Conservation (phyloP, 2,113 vertebrate species). For the Corythornis vintsioides region DNA sequence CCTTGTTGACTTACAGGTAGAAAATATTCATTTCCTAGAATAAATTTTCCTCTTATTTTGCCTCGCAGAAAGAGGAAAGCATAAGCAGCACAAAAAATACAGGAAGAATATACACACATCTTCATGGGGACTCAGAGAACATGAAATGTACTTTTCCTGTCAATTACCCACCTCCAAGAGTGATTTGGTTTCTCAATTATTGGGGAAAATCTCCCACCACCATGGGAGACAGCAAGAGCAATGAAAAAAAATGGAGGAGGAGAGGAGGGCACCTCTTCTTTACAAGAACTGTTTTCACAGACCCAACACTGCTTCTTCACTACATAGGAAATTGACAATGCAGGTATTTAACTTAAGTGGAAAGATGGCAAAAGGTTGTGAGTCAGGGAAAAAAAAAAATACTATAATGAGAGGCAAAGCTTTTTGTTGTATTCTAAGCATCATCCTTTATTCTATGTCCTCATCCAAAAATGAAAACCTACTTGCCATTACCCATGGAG, state of each 20-base stretch:
- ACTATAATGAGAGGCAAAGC: not conserved
- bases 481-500: not conserved
- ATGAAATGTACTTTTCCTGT: not conserved
- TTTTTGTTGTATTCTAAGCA: not conserved
- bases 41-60: not conserved
- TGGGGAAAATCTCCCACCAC: too few relatives aligned
- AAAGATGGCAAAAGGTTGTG: not conserved
- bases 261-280: accelerated
- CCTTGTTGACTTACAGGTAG: not conserved
- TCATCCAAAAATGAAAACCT: not conserved
- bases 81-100: not conserved
- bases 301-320: not conserved
- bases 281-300: not conserved
- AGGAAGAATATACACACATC: not conserved
- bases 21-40: not conserved
- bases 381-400: not conserved
- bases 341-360: not conserved
- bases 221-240: not conserved
- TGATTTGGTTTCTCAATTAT: not conserved
- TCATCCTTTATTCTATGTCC: not conserved
- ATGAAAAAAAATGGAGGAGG: not conserved
- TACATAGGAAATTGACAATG: not conserved
- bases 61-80: not conserved
- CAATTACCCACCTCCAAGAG: not conserved
- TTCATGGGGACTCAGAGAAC: not conserved